Evolutionary conservation across 1,140 invertebrate genomes (phyloP).

Genomic region (Monomorium pharaonis): DNA sequence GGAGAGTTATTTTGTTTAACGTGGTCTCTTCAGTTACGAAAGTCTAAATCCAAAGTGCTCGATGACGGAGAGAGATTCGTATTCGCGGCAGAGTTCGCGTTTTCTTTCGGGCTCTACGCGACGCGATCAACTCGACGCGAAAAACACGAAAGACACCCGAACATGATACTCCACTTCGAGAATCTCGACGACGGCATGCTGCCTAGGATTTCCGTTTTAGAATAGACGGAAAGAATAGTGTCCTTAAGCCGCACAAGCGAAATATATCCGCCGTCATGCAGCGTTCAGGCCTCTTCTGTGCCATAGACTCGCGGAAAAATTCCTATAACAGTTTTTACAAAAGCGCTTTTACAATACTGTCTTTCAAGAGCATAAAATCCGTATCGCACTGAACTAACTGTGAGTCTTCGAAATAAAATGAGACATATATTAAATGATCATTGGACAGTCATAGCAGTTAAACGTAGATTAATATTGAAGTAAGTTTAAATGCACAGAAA

Average conservation of each 20-base stretch:
- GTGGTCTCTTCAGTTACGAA: neutral
- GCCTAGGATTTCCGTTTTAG: slow-evolving; percentile 66
- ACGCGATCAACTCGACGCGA: slow-evolving; percentile 10
- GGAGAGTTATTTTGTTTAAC: slow-evolving; percentile 10
- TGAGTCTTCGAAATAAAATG: neutral
- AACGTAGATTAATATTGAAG: neutral
- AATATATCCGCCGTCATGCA: slow-evolving; percentile 58
- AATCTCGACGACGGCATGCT: slow-evolving; percentile 60
- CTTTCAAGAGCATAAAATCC: slow-evolving; percentile 9
- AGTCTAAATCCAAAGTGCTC: slow-evolving; percentile 23
- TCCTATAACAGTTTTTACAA: slow-evolving; percentile 9
- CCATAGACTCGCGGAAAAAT: slow-evolving; percentile 36
- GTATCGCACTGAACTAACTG: neutral
- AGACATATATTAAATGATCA: neutral
- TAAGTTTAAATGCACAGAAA: neutral
- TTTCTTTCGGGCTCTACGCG: slow-evolving; percentile 37
- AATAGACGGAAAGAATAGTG: slow-evolving; percentile 18
- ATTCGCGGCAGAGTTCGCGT: slow-evolving; percentile 19
- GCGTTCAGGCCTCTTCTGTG: slow-evolving; percentile 47
- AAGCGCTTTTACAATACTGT: neutral
- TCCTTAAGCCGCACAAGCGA: slow-evolving; percentile 35
- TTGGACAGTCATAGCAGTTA: neutral
- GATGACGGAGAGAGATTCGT: slow-evolving; percentile 22
- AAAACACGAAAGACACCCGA: slow-evolving; percentile 59
- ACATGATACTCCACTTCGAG: slow-evolving; percentile 77